Evolutionary conservation across 2,888 invertebrate species (phyloP).

Genomic region (Heliconius erato): DNA sequence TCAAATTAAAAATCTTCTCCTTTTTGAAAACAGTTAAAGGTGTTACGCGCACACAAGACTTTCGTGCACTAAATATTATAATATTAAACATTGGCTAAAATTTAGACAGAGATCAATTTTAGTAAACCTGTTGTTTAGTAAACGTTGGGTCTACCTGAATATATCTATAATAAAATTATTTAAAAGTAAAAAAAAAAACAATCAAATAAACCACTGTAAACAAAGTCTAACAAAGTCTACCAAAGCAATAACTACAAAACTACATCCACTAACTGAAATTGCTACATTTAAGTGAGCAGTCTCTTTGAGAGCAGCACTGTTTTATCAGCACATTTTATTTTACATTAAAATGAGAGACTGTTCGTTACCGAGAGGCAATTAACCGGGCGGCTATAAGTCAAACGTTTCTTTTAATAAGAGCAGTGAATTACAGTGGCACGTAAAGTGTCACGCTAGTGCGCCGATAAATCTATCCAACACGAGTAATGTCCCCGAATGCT

Average conservation of each 20-base stretch:
- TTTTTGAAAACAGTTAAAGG: no score
- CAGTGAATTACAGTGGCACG: slow-evolving; percentile 40
- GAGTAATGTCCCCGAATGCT: slow-evolving; percentile 31
- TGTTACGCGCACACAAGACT: no score
- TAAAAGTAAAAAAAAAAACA: neutral
- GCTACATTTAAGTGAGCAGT: neutral
- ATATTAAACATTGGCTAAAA: no score
- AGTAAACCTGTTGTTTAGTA: no score
- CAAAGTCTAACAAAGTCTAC: no score
- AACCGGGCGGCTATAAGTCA: slow-evolving; percentile 41
- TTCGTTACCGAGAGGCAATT: slow-evolving; percentile 26
- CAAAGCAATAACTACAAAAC: neutral
- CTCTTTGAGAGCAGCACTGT: neutral
- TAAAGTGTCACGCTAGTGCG: slow-evolving; percentile 73
- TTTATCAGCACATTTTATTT: neutral
- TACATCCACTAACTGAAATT: neutral
- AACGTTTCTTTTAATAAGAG: slow-evolving; percentile 46
- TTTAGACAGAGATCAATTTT: no score
- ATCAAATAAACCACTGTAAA: neutral
- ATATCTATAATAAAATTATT: no score
- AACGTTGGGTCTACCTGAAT: no score
- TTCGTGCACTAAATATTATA: no score
- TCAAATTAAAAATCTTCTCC: no score
- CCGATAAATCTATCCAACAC: slow-evolving; percentile 46
- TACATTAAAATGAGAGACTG: slow-evolving; percentile 4